Evolutionary conservation across 2,888 invertebrate genomes (phyloP).

Genomic region (Rhagonycha lutea): DNA sequence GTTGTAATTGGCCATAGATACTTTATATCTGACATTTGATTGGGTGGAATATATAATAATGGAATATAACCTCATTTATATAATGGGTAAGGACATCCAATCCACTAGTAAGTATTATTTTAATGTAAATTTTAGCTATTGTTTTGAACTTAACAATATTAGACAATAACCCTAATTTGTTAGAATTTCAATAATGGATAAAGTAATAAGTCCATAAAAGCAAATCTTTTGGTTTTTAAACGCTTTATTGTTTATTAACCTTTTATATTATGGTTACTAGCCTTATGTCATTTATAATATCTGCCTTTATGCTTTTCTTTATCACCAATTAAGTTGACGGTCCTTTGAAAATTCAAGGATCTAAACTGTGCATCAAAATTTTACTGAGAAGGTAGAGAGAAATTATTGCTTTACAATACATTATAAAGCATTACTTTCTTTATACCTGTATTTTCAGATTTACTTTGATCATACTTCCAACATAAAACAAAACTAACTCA

Average conservation of each 20-base stretch:
- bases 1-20: no score
- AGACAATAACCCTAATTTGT: no score
- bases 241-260: not conserved
- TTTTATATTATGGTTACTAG: not conserved
- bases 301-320: not conserved
- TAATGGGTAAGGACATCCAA: no score
- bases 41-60: no score
- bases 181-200: no score
- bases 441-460: not conserved
- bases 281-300: not conserved
- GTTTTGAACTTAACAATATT: no score
- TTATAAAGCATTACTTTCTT: not conserved
- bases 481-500: not conserved
- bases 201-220: not conserved
- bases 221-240: not conserved
- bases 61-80: no score
- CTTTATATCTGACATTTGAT: no score
- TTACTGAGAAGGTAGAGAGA: not conserved
- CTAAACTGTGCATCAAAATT: not conserved
- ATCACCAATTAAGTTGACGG: not conserved
- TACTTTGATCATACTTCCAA: not conserved
- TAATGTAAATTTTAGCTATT: no score
- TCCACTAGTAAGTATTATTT: no score
- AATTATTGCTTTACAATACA: not conserved
- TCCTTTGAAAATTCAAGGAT: not conserved